Percentiles rank a stretch among this genome's conserved stretches.
Evolutionary conservation across 2,113 vertebrate species (phyloP).

Genomic region (Caloenas nicobarica): DNA sequence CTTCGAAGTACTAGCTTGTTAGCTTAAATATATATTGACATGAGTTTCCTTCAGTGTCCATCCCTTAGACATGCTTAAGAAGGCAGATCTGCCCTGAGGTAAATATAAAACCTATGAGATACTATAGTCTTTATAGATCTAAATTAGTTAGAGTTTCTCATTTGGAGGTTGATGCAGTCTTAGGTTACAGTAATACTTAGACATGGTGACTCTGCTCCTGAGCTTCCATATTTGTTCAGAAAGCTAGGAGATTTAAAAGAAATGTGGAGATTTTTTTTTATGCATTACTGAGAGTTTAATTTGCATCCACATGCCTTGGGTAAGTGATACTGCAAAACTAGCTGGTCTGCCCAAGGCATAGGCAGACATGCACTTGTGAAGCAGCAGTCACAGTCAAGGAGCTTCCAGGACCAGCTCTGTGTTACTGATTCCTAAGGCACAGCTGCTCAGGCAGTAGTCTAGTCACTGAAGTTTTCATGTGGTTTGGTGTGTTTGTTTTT

Average conservation of each 20-base stretch:
- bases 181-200: background rate
- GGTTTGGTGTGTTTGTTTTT: background rate
- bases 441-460: background rate
- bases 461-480: rapidly evolving
- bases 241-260: background rate
- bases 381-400: background rate
- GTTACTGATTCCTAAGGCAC: background rate
- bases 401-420: background rate
- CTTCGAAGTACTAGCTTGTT: background rate
- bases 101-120: background rate
- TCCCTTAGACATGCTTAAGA: background rate
- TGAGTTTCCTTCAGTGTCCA: background rate
- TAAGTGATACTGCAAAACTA: background rate
- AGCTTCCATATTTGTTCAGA: background rate
- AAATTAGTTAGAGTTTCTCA: background rate
- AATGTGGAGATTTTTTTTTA: background rate
- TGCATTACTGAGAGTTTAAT: background rate
- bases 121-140: background rate
- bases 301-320: background rate
- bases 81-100: background rate
- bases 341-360: background rate
- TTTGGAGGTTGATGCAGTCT: background rate
- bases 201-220: background rate
- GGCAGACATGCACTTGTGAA: background rate
- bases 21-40: background rate